These are phyloP conservation scores for Coracopsis vasa DNA, from an alignment of 2,113 vertebrate genomes.

Conservation along the genomic window DNA sequence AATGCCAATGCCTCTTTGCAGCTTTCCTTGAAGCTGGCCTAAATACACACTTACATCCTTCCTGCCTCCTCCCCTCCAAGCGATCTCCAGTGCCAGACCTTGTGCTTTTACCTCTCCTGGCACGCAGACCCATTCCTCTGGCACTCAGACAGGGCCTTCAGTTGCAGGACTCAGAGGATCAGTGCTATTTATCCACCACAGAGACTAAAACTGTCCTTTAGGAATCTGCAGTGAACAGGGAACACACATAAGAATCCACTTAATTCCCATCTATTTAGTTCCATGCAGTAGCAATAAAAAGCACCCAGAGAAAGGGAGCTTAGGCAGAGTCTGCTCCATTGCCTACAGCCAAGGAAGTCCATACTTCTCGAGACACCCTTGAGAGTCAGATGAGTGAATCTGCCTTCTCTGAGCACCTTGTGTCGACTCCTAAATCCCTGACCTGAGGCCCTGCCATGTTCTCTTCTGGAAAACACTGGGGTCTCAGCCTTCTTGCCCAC, in stretches of 20 bases:
- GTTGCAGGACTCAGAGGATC: not conserved
- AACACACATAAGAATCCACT: rapidly evolving
- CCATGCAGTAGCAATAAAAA: not conserved
- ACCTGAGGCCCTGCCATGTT: not conserved
- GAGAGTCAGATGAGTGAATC: not conserved
- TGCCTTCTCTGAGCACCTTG: not conserved
- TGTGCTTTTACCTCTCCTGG: conserved; percentile 27
- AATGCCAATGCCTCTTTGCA: not conserved
- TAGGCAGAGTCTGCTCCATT: not conserved
- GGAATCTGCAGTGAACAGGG: not conserved
- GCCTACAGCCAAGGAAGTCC: not conserved
- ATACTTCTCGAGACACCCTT: not conserved
- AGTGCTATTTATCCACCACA: not conserved
- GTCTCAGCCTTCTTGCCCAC: not conserved
- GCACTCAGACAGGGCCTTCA: not conserved
- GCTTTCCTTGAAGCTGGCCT: not conserved
- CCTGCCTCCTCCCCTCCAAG: not conserved
- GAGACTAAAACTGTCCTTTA: not conserved
- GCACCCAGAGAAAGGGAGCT: not conserved
- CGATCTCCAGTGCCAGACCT: not conserved
- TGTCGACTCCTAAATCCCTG: not conserved
- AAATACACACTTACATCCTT: conserved; percentile 38
- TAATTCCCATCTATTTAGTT: not conserved
- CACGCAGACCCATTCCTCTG: not conserved
- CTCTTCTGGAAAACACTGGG: not conserved